phyloP scores from a whole-genome alignment of 2,888 invertebrate species.

The Anoncus sp. region DNA sequence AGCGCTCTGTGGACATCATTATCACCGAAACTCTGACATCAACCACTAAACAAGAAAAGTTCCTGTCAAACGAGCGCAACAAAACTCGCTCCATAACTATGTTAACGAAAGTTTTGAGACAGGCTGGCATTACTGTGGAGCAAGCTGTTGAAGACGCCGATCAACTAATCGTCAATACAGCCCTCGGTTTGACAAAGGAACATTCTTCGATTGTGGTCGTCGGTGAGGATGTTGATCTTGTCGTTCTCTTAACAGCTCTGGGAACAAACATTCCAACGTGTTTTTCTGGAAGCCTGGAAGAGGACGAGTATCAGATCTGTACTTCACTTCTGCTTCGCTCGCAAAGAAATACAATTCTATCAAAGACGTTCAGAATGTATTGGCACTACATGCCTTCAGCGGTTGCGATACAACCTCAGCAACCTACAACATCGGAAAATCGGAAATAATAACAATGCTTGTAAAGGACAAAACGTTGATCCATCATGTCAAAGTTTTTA shows the following conservation, averaged over 20 bases:
- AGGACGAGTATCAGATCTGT: too few species aligned
- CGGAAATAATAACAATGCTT: neutral
- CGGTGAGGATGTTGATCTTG: too few species aligned
- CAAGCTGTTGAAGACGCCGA: slow-evolving; percentile 33
- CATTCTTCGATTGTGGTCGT: too few species aligned
- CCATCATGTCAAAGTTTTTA: neutral
- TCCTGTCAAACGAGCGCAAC: neutral
- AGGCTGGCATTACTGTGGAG: slow-evolving; percentile 4
- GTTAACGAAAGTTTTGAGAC: neutral
- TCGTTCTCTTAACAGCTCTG: too few species aligned
- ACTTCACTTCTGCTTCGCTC: too few species aligned
- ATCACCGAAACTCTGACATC: slow-evolving; percentile 8
- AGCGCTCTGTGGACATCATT: neutral
- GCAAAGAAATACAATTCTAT: too few species aligned
- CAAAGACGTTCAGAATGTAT: too few species aligned
- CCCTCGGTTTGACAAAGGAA: neutral
- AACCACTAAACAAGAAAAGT: neutral
- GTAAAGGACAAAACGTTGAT: neutral
- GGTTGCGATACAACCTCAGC: slow-evolving; percentile 7
- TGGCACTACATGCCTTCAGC: slow-evolving; percentile 6
- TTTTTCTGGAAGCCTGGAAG: too few species aligned
- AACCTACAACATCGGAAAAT: neutral
- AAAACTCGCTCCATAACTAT: neutral
- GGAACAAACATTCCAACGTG: too few species aligned
- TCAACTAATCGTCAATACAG: slow-evolving; percentile 6